Conservation (phyloP, 2,888 invertebrate genomes). For the Drosophila fungiperda region DNA sequence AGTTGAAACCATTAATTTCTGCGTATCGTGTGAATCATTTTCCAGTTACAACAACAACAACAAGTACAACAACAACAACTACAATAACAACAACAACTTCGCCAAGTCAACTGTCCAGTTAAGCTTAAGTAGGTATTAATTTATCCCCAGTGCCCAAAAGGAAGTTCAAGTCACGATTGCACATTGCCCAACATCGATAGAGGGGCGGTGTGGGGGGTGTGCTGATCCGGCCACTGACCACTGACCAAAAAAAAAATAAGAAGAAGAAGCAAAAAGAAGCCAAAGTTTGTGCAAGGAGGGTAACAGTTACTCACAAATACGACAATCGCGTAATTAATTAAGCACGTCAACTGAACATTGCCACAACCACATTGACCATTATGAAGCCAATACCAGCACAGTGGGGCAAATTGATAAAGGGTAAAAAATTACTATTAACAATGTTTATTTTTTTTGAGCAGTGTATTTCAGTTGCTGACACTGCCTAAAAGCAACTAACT, state of each 20-base stretch:
- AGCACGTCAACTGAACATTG: constrained; percentile 82
- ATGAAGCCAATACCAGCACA: constrained; percentile 43
- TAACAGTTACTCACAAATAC: constrained; percentile 74
- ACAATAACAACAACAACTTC: constrained; percentile 8
- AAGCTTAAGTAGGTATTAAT: constrained; percentile 83
- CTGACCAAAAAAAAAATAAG: not conserved
- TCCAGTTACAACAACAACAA: constrained; percentile 34
- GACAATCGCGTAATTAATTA: constrained; percentile 83
- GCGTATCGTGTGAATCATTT: constrained; percentile 66
- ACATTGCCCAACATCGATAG: constrained; percentile 64
- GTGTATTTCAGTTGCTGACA: too few relatives aligned
- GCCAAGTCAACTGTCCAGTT: constrained; percentile 67
- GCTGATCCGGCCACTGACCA: constrained; percentile 43
- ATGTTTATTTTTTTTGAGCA: not conserved
- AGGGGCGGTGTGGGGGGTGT: not conserved
- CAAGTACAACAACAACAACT: too few relatives aligned
- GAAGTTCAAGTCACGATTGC: constrained; percentile 60
- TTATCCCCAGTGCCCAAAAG: constrained; percentile 67
- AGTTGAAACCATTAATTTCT: constrained; percentile 43
- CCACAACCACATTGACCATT: constrained; percentile 44
- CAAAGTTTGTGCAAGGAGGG: constrained; percentile 26
- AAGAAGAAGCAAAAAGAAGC: constrained; percentile 25
- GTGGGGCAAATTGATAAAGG: constrained; percentile 27
- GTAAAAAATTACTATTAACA: not conserved
- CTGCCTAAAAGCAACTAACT: not conserved